phyloP scores from a whole-genome alignment of 92 coral and sea anemone species.

The Chrysogorgia sp. region DNA sequence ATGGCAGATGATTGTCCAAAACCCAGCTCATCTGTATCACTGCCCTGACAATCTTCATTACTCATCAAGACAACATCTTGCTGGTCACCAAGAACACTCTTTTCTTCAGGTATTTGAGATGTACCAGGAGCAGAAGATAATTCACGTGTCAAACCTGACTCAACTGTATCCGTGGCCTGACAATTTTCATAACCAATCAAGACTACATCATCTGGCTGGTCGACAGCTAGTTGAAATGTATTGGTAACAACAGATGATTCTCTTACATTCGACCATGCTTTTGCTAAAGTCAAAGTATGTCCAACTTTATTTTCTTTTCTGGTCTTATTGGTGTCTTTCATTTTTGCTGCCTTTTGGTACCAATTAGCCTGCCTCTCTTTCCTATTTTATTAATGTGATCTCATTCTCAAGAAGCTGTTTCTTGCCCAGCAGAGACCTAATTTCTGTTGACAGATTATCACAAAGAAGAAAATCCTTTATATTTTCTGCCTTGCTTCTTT shows the following conservation, averaged over 20 bases:
- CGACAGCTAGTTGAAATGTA: background rate
- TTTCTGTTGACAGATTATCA: no score
- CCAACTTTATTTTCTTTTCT: conserved; percentile 11
- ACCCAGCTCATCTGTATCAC: conserved; percentile 2
- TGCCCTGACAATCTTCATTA: background rate
- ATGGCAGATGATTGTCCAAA: no score
- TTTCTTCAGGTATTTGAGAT: no score
- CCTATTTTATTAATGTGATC: no score
- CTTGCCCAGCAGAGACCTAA: no score
- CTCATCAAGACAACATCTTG: background rate
- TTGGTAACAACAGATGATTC: background rate
- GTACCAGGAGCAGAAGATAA: background rate
- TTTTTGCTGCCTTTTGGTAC: conserved; percentile 34
- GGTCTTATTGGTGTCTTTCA: conserved; percentile 37
- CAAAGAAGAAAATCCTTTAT: no score
- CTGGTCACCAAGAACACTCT: background rate
- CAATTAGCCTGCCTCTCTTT: no score
- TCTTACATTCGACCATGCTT: conserved; percentile 4
- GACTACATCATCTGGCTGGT: background rate
- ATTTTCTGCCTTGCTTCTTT: no score
- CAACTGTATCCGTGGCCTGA: background rate
- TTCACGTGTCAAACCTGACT: background rate
- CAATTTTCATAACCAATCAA: background rate
- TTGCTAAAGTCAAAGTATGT: conserved; percentile 20
- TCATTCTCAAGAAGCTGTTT: no score